Percentiles rank a stretch among this genome's conserved stretches.
These are phyloP conservation scores for Tragelaphus imberbis DNA, from an alignment of 2,113 vertebrate species.

Conservation along the genomic window DNA sequence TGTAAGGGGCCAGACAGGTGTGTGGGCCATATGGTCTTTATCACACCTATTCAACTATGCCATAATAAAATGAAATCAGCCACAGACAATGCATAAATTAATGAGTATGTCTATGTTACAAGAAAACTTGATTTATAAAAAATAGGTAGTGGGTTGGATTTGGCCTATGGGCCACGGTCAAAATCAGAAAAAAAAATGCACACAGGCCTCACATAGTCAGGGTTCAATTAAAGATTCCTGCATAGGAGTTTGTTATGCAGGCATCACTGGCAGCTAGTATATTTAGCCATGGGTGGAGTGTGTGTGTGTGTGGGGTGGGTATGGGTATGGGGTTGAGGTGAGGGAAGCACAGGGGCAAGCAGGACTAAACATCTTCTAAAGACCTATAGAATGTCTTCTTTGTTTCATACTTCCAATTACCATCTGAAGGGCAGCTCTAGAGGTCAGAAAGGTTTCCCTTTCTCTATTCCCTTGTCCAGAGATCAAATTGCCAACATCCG, in stretches of 20 bases:
- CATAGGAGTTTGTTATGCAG: neutral
- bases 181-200: neutral
- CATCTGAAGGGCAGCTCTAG: neutral
- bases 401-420: neutral
- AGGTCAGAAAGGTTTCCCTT: neutral
- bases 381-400: neutral
- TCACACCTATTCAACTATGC: neutral
- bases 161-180: neutral
- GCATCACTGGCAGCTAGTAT: neutral
- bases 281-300: neutral
- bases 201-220: neutral
- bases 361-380: neutral
- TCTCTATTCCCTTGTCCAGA: neutral
- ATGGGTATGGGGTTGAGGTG: neutral
- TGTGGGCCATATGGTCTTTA: neutral
- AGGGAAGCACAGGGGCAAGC: neutral
- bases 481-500: too few species aligned
- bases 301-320: neutral
- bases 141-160: neutral
- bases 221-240: neutral
- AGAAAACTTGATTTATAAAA: neutral
- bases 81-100: neutral
- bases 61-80: constrained; percentile 2
- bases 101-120: neutral
- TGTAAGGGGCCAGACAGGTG: neutral